phyloP scores from a whole-genome alignment of 2,888 invertebrate species.

The Orgyia antiqua region DNA sequence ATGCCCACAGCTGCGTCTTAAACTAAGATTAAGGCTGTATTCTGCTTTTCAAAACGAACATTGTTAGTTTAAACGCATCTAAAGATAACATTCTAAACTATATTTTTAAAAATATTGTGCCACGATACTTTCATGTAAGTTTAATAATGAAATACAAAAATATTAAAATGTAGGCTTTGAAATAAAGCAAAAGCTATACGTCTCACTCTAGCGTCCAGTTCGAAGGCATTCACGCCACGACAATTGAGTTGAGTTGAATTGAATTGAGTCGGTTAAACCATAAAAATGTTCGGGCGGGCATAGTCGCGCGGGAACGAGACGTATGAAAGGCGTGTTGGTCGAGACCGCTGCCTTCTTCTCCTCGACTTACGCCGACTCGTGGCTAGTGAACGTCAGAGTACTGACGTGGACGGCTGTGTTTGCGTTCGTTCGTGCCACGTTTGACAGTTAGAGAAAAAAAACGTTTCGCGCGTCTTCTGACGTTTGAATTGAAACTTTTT shows the following conservation, averaged over 20 bases:
- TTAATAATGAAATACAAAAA: conserved; percentile 25
- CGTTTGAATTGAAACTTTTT: conserved; percentile 55
- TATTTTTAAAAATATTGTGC: conserved; percentile 18
- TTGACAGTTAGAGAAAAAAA: conserved; percentile 61
- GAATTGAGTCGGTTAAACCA: conserved; percentile 76
- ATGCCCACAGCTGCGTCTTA: conserved; percentile 62
- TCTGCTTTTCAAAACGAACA: conserved; percentile 58
- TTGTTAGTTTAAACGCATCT: conserved; percentile 54
- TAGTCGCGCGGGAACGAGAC: conserved; percentile 71
- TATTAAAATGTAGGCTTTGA: conserved; percentile 39
- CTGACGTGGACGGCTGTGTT: conserved; percentile 69
- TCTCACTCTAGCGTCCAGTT: conserved; percentile 75
- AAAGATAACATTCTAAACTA: conserved; percentile 35
- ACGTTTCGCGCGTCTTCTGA: conserved; percentile 70
- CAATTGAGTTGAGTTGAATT: conserved; percentile 79
- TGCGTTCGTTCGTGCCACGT: conserved; percentile 45
- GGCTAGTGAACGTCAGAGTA: conserved; percentile 73
- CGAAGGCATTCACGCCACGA: conserved; percentile 74
- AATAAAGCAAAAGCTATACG: conserved; percentile 55
- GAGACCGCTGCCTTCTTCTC: conserved; percentile 77
- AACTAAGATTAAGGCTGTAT: conserved; percentile 73
- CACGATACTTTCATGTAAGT: conserved; percentile 13
- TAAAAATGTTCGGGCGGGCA: conserved; percentile 75
- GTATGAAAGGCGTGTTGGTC: conserved; percentile 74
- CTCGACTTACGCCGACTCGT: conserved; percentile 72